Conservation (phyloP, 2,113 vertebrate species). For the Spea multiplicata region DNA sequence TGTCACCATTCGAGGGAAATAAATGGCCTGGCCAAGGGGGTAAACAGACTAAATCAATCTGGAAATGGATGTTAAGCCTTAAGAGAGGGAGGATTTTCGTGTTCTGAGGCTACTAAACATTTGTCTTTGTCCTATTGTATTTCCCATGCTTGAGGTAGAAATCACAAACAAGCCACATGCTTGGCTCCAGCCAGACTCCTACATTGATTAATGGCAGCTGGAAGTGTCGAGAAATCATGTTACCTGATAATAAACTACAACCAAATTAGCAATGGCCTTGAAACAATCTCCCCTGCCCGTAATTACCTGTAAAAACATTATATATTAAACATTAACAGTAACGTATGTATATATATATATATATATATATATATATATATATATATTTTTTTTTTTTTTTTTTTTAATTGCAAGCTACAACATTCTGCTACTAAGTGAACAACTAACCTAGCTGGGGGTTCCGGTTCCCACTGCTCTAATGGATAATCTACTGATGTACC, state of each 20-base stretch:
- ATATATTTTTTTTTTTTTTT: too few species aligned
- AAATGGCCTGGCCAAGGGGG: conserved; percentile 72
- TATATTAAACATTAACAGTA: too few species aligned
- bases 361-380: too few species aligned
- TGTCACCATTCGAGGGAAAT: conserved; percentile 78
- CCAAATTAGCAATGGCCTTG: conserved; percentile 1
- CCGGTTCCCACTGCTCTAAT: too few species aligned
- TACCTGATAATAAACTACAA: conserved; percentile 78
- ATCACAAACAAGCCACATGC: conserved; percentile 71
- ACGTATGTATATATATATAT: too few species aligned
- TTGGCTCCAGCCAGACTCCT: conserved; percentile 85
- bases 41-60: conserved; percentile 81
- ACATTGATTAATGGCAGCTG: conserved; percentile 87
- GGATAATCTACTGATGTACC: too few species aligned
- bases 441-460: too few species aligned
- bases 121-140: conserved; percentile 80
- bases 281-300: conserved; percentile 6
- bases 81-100: conserved; percentile 67
- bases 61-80: conserved; percentile 73
- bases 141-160: conserved; percentile 68
- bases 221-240: conserved; percentile 86
- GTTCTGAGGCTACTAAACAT: conserved; percentile 71
- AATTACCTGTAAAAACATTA: background rate
- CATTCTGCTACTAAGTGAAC: background rate
- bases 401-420: background rate